These are phyloP conservation scores for Molossus alvarezi DNA, from an alignment of 2,797 vertebrate genomes.

Conservation along the genomic window DNA sequence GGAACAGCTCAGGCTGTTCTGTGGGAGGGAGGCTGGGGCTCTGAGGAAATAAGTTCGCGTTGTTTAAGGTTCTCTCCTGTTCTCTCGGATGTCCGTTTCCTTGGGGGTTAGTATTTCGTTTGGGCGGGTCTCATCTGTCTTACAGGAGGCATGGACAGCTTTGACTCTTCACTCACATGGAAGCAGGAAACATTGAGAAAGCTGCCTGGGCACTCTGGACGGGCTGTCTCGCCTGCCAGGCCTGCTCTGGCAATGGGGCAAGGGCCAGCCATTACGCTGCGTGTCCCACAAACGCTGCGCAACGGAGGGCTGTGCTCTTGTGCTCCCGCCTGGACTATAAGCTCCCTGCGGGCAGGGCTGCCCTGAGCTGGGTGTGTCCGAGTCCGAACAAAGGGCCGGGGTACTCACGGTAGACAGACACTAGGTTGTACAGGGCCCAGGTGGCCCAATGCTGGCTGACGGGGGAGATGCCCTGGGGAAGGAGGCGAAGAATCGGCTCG, in stretches of 20 bases:
- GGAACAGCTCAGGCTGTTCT: neutral
- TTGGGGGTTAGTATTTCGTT: neutral
- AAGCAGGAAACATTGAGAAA: neutral
- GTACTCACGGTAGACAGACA: slow-evolving; percentile 99
- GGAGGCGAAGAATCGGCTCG: slow-evolving; percentile 98
- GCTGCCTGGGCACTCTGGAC: neutral
- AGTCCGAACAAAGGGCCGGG: neutral
- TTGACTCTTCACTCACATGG: neutral
- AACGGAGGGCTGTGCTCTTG: neutral
- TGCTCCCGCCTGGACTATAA: fast-evolving
- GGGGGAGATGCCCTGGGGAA: slow-evolving; percentile 96
- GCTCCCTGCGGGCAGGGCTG: neutral
- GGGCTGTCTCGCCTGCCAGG: fast-evolving
- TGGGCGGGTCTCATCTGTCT: neutral
- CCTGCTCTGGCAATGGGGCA: too few relatives aligned
- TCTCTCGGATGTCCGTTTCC: neutral
- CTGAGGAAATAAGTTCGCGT: neutral
- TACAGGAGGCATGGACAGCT: neutral
- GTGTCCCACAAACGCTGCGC: neutral
- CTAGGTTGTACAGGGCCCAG: slow-evolving; percentile 98
- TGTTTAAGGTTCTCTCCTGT: neutral
- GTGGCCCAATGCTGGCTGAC: slow-evolving; percentile 99
- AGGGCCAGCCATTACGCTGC: neutral
- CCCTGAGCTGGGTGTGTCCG: neutral
- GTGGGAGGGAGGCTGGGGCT: neutral